Evolutionary conservation across 2,797 vertebrate species (phyloP).

Genomic region (Silurus aristotelis): DNA sequence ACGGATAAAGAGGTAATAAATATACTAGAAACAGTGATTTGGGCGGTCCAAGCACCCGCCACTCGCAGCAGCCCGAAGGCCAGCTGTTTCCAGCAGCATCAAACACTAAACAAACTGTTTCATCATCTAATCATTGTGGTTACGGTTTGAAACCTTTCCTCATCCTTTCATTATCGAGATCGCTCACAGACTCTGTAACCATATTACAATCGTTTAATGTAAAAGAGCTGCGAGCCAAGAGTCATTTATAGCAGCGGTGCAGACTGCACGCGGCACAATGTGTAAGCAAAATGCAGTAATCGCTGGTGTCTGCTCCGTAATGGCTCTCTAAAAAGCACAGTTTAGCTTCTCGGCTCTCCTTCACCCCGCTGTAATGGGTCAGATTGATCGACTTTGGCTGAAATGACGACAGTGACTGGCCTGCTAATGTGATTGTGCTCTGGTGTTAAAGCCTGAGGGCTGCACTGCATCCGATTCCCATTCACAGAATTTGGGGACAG

Average conservation of each 20-base stretch:
- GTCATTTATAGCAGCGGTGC: not conserved
- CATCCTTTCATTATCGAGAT: not conserved
- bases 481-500: slow-evolving; percentile 5
- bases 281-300: slow-evolving; percentile 6
- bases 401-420: slow-evolving; percentile 13
- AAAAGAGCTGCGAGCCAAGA: slow-evolving; percentile 6
- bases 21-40: not conserved
- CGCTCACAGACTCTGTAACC: not conserved
- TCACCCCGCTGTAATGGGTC: slow-evolving; percentile 19
- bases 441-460: slow-evolving; percentile 29
- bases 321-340: slow-evolving; percentile 32
- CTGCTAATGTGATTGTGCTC: slow-evolving; percentile 47
- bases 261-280: not conserved
- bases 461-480: slow-evolving; percentile 4
- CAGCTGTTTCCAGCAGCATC: not conserved
- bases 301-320: slow-evolving; percentile 18
- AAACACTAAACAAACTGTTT: not conserved
- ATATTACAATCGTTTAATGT: not conserved
- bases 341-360: slow-evolving; percentile 13
- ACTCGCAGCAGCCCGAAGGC: not conserved
- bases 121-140: not conserved
- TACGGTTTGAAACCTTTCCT: not conserved
- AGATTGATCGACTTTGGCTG: slow-evolving; percentile 39
- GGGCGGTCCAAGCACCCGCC: not conserved
- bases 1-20: not conserved